These are phyloP conservation scores for Chelonoidis abingdonii DNA, from an alignment of 2,113 vertebrate genomes.

Conservation along the genomic window DNA sequence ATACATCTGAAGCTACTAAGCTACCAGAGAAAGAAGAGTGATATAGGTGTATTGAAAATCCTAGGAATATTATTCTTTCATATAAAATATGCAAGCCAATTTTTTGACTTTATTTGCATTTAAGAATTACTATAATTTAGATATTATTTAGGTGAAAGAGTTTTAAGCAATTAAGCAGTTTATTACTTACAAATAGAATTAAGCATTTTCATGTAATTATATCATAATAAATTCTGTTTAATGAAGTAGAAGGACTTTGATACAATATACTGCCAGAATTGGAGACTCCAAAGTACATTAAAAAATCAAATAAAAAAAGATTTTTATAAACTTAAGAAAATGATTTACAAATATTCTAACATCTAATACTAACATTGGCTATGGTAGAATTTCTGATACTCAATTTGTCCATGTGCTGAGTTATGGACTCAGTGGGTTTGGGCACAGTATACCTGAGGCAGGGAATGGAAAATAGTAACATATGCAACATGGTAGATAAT, in stretches of 20 bases:
- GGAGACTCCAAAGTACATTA: background rate
- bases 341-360: slow-evolving; percentile 1
- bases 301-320: too few species aligned
- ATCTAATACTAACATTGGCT: background rate
- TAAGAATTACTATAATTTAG: slow-evolving; percentile 26
- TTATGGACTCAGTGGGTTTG: background rate
- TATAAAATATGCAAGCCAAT: slow-evolving; percentile 55
- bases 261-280: background rate
- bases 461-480: background rate
- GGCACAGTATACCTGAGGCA: background rate
- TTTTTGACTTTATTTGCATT: background rate
- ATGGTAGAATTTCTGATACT: background rate
- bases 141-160: slow-evolving; percentile 14
- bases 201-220: slow-evolving; percentile 27
- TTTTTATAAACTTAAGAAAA: background rate
- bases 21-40: background rate
- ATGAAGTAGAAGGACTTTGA: slow-evolving; percentile 10
- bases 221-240: slow-evolving; percentile 43
- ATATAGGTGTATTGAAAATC: slow-evolving; percentile 35
- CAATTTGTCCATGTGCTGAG: too few species aligned
- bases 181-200: slow-evolving; percentile 27
- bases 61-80: slow-evolving; percentile 45
- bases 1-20: slow-evolving; percentile 55
- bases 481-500: background rate
- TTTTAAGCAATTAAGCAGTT: slow-evolving; percentile 48